Evolutionary conservation across 2,888 invertebrate genomes (phyloP), one percentile per base, ranked within the genome.

Genomic region (Callyntrura guangdongensis): DNA sequence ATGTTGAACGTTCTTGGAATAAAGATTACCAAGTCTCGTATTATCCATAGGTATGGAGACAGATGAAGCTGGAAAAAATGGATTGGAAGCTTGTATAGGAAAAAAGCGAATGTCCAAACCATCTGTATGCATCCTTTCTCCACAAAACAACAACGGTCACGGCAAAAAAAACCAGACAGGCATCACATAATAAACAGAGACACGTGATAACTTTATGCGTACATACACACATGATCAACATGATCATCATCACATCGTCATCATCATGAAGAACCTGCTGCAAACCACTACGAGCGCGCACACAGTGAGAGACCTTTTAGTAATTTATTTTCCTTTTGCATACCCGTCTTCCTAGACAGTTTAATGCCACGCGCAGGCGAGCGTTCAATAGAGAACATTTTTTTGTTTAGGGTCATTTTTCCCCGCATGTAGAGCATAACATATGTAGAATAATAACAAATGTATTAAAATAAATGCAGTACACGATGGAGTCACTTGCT

Each of bases 1-100:
- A 87, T 22, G 79, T 56, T 81, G 88, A 83, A 83, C 88, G 88
- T 36, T 74, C 12, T 9, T 56, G 22, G 88, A 89, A 89, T 89
- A 89, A 22, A 89, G 72, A 82, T 89, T 25, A 36, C 36, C 36
- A 36, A 6, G 6, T 2, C 6, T 36, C 36, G 36, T 6, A 47
- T 11, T 47, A 67, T 53, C 3, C 22, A 45, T 20, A 17, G 3
- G 36, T 36, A 36, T 36, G 6, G 36, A 36, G n/a, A 81, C 36
- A 22, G 8, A 45, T 11, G 20, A 0, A 49, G 47, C 17, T 47
- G 0, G 20, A 22, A 49, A 72, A 47, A 49, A 82, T 82, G 17
- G 27, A 83, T 83, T 81, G 53, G 59, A 81, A 56, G 59, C 36
- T 17, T n/a, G 45, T 45, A 17, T 5, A 45, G 45, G 47, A 74